Evolutionary conservation across 2,797 vertebrate genomes (phyloP), one percentile per base, ranked within the genome.

Genomic region (Neopelma chrysocephalum): DNA sequence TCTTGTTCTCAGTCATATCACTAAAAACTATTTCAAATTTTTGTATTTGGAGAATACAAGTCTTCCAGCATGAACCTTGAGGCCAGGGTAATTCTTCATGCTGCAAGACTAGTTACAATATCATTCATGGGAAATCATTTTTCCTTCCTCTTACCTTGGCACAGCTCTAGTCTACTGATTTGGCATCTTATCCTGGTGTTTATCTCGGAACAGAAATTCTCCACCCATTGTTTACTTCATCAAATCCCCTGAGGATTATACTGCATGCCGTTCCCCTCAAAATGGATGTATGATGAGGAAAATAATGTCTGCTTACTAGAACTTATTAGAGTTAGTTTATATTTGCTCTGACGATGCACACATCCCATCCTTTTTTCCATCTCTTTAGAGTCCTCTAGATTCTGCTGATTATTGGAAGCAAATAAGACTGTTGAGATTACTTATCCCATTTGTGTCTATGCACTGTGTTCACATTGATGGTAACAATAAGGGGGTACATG

Each of bases 401-500:
- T 82, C 45, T 86, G 27, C 15, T 53, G 31, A 12, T 77, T 85
- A 32, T 3, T 77, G 60, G 53, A 71, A 87, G 51, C 43, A 75
- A 32, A 20, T 29, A 45, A 53, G 54, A 68, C 25, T 53, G 23
- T 32, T 32, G 27, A 29, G n/a, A 5, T 34, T 36, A 53, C 13
- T 53, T 34, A 8, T 7, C 34, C 51, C n/a, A 7, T 45, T 71
- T 73, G 15, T 48, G 18, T 27, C 57, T 20, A 1, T 16, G 12
- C 47, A n/a, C 38, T 89, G 11, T 48, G 31, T 36, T 73, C n/a
- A 36, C 11, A 5, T 14, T 45, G 26, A 38, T 85, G 26, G 42
- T 53, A 85, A 16, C 5, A 53, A 11, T 3, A 11, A 68, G 13
- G 17, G 5, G 22, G 2, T 48, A 31, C 1, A 1, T 1, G 0